A percentile compares a stretch with the other conserved stretches of the same genome.
phyloP scores from a whole-genome alignment of 2,888 invertebrate species.

The Platycheirus rosarum region DNA sequence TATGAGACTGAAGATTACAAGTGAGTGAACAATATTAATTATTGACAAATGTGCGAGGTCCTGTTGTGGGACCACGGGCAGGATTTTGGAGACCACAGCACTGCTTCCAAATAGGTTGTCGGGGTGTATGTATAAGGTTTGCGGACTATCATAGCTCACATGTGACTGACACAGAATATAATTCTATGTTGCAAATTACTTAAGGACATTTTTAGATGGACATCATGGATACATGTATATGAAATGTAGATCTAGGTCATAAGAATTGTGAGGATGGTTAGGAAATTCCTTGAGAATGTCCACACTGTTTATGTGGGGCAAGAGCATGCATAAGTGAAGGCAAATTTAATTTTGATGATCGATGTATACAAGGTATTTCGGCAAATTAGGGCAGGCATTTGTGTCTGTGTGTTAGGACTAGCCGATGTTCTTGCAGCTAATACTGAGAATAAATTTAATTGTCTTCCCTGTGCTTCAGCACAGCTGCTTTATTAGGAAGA shows the following conservation, averaged over 20 bases:
- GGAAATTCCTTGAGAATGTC: conserved; percentile 39
- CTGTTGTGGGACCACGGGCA: neutral
- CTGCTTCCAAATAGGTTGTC: conserved; percentile 39
- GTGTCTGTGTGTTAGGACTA: neutral
- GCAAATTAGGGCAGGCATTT: neutral
- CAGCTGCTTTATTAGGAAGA: conserved; percentile 20
- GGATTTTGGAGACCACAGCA: neutral
- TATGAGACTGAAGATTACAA: conserved; percentile 94
- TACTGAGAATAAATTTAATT: conserved; percentile 68
- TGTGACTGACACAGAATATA: conserved; percentile 43
- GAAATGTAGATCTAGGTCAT: neutral
- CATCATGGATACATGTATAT: neutral
- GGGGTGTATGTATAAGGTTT: neutral
- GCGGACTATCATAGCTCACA: conserved; percentile 18
- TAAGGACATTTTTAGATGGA: conserved; percentile 15
- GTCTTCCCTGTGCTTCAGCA: conserved; percentile 36
- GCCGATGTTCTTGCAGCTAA: conserved; percentile 46
- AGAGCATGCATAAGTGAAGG: conserved; percentile 41
- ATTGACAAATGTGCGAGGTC: conserved; percentile 45
- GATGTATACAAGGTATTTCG: conserved; percentile 53
- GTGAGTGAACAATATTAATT: conserved; percentile 81
- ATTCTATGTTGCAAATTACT: conserved; percentile 48
- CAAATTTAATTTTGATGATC: conserved; percentile 73
- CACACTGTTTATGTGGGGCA: too few relatives aligned
- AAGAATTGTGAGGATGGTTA: conserved; percentile 25